These are phyloP conservation scores for Artibeus lituratus DNA, from an alignment of 2,797 vertebrate species.

Conservation along the genomic window DNA sequence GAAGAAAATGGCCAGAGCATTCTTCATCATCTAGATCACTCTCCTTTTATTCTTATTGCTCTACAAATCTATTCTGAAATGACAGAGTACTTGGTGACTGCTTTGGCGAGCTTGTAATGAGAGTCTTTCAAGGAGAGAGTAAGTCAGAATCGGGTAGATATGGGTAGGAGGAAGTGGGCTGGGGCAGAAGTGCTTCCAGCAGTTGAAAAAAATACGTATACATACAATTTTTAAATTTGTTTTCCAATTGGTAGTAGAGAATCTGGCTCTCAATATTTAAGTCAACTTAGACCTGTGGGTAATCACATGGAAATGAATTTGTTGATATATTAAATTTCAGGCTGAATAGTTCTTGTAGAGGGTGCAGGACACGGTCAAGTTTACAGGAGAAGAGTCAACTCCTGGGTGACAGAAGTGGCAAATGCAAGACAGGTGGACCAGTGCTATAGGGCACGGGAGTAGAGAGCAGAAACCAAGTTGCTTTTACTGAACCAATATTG, in stretches of 20 bases:
- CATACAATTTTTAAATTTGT: not conserved
- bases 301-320: not conserved
- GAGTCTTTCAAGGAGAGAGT: not conserved
- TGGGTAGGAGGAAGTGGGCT: not conserved
- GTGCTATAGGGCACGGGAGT: too few relatives aligned
- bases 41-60: not conserved
- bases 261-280: not conserved
- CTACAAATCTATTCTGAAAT: not conserved
- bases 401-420: not conserved
- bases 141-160: not conserved
- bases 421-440: not conserved
- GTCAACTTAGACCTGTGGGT: not conserved
- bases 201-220: not conserved
- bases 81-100: not conserved
- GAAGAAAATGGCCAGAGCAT: not conserved
- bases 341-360: not conserved
- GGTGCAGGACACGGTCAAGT: rapidly evolving
- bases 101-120: not conserved
- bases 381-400: not conserved
- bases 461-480: not conserved
- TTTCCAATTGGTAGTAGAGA: not conserved
- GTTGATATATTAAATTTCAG: not conserved
- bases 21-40: not conserved
- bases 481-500: not conserved
- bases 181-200: not conserved